Percentiles rank a stretch among this genome's conserved stretches.
Evolutionary conservation across 2,888 invertebrate species (phyloP).

Genomic region (Boloria euphrosyne): DNA sequence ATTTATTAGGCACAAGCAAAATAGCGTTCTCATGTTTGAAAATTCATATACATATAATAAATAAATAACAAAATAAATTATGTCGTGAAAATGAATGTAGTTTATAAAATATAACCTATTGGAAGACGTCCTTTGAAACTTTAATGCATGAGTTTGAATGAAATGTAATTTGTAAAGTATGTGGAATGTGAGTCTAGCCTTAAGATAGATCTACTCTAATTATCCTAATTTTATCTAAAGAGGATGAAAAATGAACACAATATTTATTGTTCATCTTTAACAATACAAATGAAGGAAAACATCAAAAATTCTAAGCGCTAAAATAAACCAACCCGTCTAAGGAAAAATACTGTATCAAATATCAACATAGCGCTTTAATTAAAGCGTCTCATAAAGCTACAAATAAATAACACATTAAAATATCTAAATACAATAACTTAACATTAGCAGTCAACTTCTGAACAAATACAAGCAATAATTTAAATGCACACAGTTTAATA

Average conservation of each 20-base stretch:
- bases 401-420: constrained; percentile 82
- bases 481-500: constrained; percentile 27
- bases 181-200: constrained; percentile 60
- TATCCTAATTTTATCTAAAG: constrained; percentile 44
- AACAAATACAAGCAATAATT: constrained; percentile 56
- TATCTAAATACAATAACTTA: constrained; percentile 81
- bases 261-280: constrained; percentile 44
- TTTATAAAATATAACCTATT: constrained; percentile 70
- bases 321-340: constrained; percentile 67
- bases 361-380: constrained; percentile 65
- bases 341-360: constrained; percentile 64
- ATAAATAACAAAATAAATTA: constrained; percentile 16
- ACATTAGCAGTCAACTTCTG: constrained; percentile 77
- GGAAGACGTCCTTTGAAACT: constrained; percentile 75
- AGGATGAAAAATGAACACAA: constrained; percentile 62
- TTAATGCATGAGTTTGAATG: constrained; percentile 51
- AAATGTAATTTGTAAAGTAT: constrained; percentile 42
- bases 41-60: constrained; percentile 8
- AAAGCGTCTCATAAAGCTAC: constrained; percentile 79
- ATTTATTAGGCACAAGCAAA: constrained; percentile 28
- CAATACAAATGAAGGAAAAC: constrained; percentile 40
- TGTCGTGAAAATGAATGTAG: constrained; percentile 34
- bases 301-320: constrained; percentile 53
- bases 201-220: constrained; percentile 43
- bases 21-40: constrained; percentile 3